A percentile compares a stretch with the other conserved stretches of the same genome.
These are phyloP conservation scores for Drosophila sucinea DNA, from an alignment of 1,140 invertebrate genomes.

Conservation along the genomic window DNA sequence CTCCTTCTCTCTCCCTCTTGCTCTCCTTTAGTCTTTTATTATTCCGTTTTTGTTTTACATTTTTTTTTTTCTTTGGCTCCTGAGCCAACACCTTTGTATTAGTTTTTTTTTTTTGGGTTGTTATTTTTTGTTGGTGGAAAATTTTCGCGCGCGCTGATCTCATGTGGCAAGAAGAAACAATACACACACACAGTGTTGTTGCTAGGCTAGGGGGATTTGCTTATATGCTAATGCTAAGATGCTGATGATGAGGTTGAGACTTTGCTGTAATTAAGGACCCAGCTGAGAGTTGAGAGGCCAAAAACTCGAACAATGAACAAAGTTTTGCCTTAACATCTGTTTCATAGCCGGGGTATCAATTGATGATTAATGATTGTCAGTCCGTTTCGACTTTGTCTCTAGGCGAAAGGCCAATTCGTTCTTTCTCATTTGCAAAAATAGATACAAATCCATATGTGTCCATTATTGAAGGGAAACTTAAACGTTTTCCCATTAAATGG, in stretches of 20 bases:
- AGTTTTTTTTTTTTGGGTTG: conserved; percentile 2
- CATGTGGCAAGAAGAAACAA: background rate
- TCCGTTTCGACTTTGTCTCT: background rate
- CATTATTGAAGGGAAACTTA: too few relatives aligned
- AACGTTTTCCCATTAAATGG: too few relatives aligned
- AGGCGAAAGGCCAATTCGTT: conserved; percentile 17
- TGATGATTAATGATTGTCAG: conserved; percentile 20
- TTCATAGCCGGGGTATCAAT: conserved; percentile 2
- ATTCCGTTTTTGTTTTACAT: conserved; percentile 17
- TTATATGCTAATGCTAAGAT: conserved; percentile 5
- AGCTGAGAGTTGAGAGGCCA: conserved; percentile 15
- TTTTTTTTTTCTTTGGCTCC: conserved; percentile 15
- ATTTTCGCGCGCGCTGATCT: conserved; percentile 15
- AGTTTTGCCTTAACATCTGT: conserved; percentile 16
- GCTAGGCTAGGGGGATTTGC: background rate
- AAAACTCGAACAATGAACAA: conserved; percentile 15
- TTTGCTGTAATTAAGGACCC: conserved; percentile 10
- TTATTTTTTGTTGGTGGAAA: conserved; percentile 10
- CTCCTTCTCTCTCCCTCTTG: background rate
- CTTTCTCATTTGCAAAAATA: conserved; percentile 56
- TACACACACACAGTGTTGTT: background rate
- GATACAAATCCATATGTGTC: conserved; percentile 20
- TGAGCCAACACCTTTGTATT: conserved; percentile 23
- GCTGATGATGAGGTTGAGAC: conserved; percentile 8
- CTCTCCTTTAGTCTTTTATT: conserved; percentile 13